Evolutionary conservation across 2,888 invertebrate species (phyloP).

Genomic region (Latrodectus elegans): DNA sequence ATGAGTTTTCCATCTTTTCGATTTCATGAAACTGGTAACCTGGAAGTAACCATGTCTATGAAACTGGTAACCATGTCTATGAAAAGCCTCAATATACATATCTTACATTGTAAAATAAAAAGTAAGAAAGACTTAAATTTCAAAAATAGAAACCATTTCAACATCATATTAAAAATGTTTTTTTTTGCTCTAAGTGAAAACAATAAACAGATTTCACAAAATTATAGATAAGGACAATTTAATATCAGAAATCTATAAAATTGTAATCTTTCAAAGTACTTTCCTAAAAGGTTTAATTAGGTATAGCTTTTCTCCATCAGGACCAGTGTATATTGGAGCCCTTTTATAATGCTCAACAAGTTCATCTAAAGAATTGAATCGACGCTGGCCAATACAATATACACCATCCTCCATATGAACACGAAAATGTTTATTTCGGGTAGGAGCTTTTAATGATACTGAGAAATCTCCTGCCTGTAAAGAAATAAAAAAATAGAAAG

Average conservation of each 20-base stretch:
- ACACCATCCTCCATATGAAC: constrained; percentile 92
- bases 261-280: constrained; percentile 44
- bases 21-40: no score
- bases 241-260: constrained; percentile 7
- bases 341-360: constrained; percentile 98
- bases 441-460: constrained; percentile 97
- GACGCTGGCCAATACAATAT: constrained; percentile 98
- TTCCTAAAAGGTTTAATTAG: constrained; percentile 85
- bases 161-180: no score
- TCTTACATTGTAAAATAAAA: no score
- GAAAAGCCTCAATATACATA: no score
- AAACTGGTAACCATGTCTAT: no score
- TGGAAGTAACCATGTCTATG: no score
- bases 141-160: no score
- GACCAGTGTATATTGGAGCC: constrained; percentile 98
- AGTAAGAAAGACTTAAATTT: no score
- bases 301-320: constrained; percentile 97
- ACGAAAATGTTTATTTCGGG: constrained; percentile 98
- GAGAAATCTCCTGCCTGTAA: constrained; percentile 96
- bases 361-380: constrained; percentile 95
- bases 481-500: constrained; percentile 71
- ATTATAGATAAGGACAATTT: no score
- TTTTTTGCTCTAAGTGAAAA: no score
- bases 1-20: no score
- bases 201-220: no score